Evolutionary conservation across 2,888 invertebrate species (phyloP).

Genomic region (Eristalinus sepulchralis): DNA sequence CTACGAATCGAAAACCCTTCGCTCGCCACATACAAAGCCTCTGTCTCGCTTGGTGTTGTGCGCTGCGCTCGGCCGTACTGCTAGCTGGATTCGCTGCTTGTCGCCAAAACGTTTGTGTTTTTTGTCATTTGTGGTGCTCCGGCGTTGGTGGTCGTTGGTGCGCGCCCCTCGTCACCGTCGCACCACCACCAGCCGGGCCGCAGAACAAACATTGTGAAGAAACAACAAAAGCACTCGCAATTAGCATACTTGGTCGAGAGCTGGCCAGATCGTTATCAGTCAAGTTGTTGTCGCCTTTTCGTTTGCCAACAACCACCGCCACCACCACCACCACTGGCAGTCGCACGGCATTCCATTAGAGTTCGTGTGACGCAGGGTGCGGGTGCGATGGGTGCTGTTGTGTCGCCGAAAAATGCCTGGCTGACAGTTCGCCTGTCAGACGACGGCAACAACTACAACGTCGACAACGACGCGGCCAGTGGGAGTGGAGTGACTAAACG

Average conservation of each 20-base stretch:
- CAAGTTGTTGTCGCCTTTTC: conserved; percentile 71
- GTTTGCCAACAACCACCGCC: conserved; percentile 43
- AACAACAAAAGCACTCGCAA: conserved; percentile 62
- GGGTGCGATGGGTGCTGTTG: neutral
- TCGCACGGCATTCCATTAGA: conserved; percentile 39
- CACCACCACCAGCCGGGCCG: neutral
- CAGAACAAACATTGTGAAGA: conserved; percentile 34
- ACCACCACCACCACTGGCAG: neutral
- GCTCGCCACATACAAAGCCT: conserved; percentile 34
- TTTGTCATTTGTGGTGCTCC: conserved; percentile 12
- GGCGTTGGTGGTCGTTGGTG: neutral
- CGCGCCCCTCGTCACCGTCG: neutral
- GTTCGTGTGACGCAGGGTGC: neutral
- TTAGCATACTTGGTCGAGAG: conserved; percentile 69
- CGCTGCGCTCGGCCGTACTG: neutral
- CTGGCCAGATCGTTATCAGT: conserved; percentile 69
- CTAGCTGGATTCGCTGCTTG: conserved; percentile 27
- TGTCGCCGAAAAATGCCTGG: conserved; percentile 7
- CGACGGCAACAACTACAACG: neutral
- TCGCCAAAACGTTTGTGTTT: conserved; percentile 16
- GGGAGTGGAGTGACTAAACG: conserved; percentile 26
- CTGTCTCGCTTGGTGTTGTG: conserved; percentile 2
- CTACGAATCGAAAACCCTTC: conserved; percentile 60
- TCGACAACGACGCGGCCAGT: conserved; percentile 7
- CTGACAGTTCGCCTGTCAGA: conserved; percentile 6